Evolutionary conservation across 2,888 invertebrate species (phyloP).

Genomic region (Phengaris arion): DNA sequence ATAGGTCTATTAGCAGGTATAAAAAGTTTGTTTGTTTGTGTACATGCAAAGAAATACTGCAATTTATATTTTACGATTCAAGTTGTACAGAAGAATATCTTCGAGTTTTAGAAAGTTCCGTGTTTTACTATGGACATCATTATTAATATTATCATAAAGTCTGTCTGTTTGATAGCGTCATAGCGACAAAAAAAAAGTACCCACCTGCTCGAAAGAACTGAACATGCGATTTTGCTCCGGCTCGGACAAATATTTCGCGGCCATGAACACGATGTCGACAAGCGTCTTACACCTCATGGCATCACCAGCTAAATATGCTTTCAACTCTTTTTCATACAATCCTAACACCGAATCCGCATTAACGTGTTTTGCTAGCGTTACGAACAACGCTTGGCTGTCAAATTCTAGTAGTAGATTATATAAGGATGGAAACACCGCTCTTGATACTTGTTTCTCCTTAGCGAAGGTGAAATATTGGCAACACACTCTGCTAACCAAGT

Average conservation of each 20-base stretch:
- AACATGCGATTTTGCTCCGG: slow-evolving; percentile 78
- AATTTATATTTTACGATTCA: too few species aligned
- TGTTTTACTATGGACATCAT: too few species aligned
- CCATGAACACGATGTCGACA: slow-evolving; percentile 82
- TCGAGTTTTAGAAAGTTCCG: too few species aligned
- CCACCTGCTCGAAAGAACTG: slow-evolving; percentile 74
- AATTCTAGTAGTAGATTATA: slow-evolving; percentile 79
- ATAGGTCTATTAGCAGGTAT: too few species aligned
- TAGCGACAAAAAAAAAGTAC: not conserved
- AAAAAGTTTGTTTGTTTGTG: too few species aligned
- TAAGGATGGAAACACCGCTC: slow-evolving; percentile 71
- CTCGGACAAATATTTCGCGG: slow-evolving; percentile 76
- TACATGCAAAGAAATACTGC: too few species aligned
- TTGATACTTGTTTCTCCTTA: slow-evolving; percentile 57
- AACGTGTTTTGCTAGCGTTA: slow-evolving; percentile 55
- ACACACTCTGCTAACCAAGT: slow-evolving; percentile 68
- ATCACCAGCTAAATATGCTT: slow-evolving; percentile 73
- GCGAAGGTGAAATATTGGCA: slow-evolving; percentile 79
- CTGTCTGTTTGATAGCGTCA: too few species aligned
- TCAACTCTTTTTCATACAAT: slow-evolving; percentile 61
- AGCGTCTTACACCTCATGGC: slow-evolving; percentile 74
- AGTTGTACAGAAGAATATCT: too few species aligned
- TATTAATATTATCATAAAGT: too few species aligned
- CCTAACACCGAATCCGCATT: slow-evolving; percentile 42
- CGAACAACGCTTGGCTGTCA: slow-evolving; percentile 73